Evolutionary conservation across 2,888 invertebrate genomes (phyloP).

Genomic region (Dysmachus trigonus): DNA sequence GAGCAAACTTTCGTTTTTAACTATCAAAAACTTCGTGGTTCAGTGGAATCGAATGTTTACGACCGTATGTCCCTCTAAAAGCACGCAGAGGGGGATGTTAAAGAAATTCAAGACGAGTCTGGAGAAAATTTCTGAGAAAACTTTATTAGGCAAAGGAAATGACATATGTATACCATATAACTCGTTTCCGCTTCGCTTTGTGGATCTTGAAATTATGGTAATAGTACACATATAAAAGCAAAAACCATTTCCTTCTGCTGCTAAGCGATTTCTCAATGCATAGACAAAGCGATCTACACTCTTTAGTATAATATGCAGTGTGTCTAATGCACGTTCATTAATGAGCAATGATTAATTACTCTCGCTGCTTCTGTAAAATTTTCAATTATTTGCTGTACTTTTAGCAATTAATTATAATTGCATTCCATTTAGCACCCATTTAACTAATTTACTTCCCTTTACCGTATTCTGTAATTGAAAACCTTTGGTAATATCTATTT

Average conservation of each 20-base stretch:
- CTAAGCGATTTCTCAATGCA: neutral
- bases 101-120: neutral
- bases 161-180: neutral
- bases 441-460: neutral
- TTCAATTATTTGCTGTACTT: neutral
- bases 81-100: neutral
- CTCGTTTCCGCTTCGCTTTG: neutral
- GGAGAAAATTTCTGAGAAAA: neutral
- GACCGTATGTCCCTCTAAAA: neutral
- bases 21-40: neutral
- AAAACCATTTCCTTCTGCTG: neutral
- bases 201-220: neutral
- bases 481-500: neutral
- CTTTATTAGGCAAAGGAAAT: neutral
- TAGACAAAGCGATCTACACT: neutral
- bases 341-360: neutral
- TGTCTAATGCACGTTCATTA: neutral
- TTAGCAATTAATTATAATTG: neutral
- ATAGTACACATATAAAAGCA: neutral
- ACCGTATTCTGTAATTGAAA: neutral
- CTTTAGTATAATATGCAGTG: neutral
- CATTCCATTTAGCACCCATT: neutral
- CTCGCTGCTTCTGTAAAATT: neutral
- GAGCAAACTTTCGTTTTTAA: slow-evolving; percentile 26
- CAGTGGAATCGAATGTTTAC: neutral